Evolutionary conservation across 2,797 vertebrate genomes (phyloP).

Genomic region (Pangasius sanitwongsei): DNA sequence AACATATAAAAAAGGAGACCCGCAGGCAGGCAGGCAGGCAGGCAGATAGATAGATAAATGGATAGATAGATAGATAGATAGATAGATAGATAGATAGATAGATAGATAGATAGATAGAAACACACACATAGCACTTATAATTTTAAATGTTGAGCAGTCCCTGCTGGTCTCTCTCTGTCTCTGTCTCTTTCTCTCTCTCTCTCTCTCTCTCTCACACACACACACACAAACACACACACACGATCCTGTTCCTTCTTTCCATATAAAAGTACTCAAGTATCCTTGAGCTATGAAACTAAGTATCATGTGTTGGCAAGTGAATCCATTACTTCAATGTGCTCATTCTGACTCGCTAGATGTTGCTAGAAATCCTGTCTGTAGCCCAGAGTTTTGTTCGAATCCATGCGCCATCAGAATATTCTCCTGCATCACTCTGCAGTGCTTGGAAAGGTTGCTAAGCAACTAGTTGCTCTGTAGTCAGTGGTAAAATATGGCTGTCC

Average conservation of each 20-base stretch:
- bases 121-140: too few species aligned
- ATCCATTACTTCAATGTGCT: neutral
- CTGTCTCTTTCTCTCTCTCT: neutral
- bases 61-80: neutral
- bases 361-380: slow-evolving; percentile 20
- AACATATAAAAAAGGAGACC: neutral
- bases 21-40: neutral
- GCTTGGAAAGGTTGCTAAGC: slow-evolving; percentile 64
- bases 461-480: slow-evolving; percentile 61
- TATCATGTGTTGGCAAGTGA: neutral
- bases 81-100: neutral
- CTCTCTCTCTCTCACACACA: neutral
- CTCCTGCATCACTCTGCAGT: slow-evolving; percentile 52
- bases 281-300: neutral
- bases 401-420: slow-evolving; percentile 38
- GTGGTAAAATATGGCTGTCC: slow-evolving; percentile 53
- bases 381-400: slow-evolving; percentile 41
- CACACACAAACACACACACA: neutral
- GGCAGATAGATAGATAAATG: neutral
- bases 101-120: neutral
- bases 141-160: neutral
- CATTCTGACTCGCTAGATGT: neutral
- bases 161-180: neutral
- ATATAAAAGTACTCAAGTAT: slow-evolving; percentile 5
- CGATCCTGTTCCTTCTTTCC: neutral